phyloP scores from a whole-genome alignment of 2,888 invertebrate species.

The Xanthia togata region DNA sequence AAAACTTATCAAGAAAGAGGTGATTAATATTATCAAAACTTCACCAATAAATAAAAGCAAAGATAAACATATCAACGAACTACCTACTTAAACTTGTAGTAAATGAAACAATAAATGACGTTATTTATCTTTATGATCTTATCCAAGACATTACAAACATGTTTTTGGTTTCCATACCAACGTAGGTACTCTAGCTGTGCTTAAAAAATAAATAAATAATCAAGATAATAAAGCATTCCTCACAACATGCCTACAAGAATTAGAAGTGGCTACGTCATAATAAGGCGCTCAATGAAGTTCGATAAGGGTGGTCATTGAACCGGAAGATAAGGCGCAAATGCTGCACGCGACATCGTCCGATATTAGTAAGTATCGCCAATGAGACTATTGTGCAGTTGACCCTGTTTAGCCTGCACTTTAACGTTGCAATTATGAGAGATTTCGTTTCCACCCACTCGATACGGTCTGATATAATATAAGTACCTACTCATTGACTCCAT shows the following conservation, averaged over 20 bases:
- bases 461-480: slow-evolving; percentile 37
- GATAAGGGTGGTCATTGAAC: slow-evolving; percentile 85
- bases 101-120: slow-evolving; percentile 16
- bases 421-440: slow-evolving; percentile 58
- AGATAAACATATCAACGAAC: slow-evolving; percentile 14
- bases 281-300: slow-evolving; percentile 80
- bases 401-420: slow-evolving; percentile 62
- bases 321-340: slow-evolving; percentile 75
- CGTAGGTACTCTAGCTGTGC: neutral
- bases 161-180: slow-evolving; percentile 18
- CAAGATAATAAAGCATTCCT: slow-evolving; percentile 47
- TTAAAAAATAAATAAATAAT: slow-evolving; percentile 36
- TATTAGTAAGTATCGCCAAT: slow-evolving; percentile 69
- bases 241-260: slow-evolving; percentile 43
- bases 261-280: slow-evolving; percentile 73
- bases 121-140: slow-evolving; percentile 28
- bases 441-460: slow-evolving; percentile 51
- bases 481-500: slow-evolving; percentile 42
- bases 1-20: neutral
- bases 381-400: slow-evolving; percentile 60
- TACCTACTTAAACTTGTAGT: slow-evolving; percentile 3
- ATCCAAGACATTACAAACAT: neutral
- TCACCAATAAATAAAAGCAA: neutral
- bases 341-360: slow-evolving; percentile 68
- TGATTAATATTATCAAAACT: neutral